A percentile compares a stretch with the other conserved stretches of the same genome.
Conservation (phyloP, 2,888 invertebrate genomes). For the Cerceris rybyensis region DNA sequence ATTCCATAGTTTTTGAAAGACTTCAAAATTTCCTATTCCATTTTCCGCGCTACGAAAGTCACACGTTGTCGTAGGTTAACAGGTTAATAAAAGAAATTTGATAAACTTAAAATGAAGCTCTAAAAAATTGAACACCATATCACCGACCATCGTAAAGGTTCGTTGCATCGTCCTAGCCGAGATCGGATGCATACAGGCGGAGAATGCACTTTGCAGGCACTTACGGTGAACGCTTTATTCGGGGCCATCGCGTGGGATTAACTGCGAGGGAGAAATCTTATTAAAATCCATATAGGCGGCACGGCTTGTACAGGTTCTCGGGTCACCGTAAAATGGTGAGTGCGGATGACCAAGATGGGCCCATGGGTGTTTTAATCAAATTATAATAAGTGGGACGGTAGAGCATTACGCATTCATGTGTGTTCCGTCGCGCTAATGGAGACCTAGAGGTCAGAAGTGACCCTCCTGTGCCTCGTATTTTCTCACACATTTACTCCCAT, state of each 20-base stretch:
- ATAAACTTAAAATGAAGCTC: too few species aligned
- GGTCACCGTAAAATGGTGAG: constrained; percentile 32
- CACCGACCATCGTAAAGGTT: too few species aligned
- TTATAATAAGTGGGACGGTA: constrained; percentile 71
- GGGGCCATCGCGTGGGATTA: constrained; percentile 53
- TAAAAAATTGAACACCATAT: too few species aligned
- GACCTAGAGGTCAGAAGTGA: constrained; percentile 61
- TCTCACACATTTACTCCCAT: background rate
- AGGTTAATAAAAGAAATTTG: too few species aligned
- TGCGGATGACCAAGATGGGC: constrained; percentile 52
- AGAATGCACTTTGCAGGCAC: constrained; percentile 51
- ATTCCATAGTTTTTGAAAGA: too few species aligned
- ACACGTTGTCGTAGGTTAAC: too few species aligned
- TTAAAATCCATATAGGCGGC: constrained; percentile 52
- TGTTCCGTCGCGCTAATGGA: constrained; percentile 67
- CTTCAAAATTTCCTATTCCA: too few species aligned
- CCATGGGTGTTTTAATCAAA: constrained; percentile 66
- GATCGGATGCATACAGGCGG: background rate
- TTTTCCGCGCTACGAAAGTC: too few species aligned
- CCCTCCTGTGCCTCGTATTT: constrained; percentile 59
- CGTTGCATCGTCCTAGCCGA: background rate
- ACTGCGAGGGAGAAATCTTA: constrained; percentile 61
- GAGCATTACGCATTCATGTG: constrained; percentile 65
- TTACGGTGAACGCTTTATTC: constrained; percentile 44
- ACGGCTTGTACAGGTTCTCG: constrained; percentile 6